These are phyloP conservation scores for Sarcophaga variegata DNA, from an alignment of 2,888 invertebrate genomes.

Conservation along the genomic window DNA sequence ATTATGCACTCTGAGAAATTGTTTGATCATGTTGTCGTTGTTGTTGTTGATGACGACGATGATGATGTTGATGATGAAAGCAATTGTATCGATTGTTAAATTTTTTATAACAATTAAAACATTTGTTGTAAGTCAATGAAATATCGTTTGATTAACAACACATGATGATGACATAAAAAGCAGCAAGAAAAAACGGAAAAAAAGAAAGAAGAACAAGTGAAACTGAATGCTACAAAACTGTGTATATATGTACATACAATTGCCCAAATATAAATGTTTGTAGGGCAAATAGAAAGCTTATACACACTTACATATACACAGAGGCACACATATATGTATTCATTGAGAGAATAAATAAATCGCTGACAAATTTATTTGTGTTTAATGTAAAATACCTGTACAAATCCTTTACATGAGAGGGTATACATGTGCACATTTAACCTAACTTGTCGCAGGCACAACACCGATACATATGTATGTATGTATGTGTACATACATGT, in stretches of 20 bases:
- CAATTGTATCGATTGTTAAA: constrained; percentile 44
- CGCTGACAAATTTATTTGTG: constrained; percentile 49
- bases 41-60: neutral
- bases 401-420: neutral
- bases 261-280: too few relatives aligned
- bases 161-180: constrained; percentile 34
- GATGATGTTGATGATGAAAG: neutral
- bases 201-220: too few relatives aligned
- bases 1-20: constrained; percentile 44
- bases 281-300: neutral
- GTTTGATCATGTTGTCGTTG: constrained; percentile 8
- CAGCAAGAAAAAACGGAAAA: neutral
- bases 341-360: constrained; percentile 46
- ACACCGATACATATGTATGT: neutral
- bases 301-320: neutral
- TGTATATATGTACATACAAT: neutral
- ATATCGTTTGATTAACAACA: constrained; percentile 45
- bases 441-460: constrained; percentile 8
- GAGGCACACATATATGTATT: neutral
- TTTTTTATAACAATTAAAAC: constrained; percentile 46
- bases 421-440: neutral
- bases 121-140: constrained; percentile 41
- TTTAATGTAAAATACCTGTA: constrained; percentile 34
- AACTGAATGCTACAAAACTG: neutral
- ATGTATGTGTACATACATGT: neutral